Conservation (phyloP, 2,888 invertebrate species). For the Ichneumoninae sp. region DNA sequence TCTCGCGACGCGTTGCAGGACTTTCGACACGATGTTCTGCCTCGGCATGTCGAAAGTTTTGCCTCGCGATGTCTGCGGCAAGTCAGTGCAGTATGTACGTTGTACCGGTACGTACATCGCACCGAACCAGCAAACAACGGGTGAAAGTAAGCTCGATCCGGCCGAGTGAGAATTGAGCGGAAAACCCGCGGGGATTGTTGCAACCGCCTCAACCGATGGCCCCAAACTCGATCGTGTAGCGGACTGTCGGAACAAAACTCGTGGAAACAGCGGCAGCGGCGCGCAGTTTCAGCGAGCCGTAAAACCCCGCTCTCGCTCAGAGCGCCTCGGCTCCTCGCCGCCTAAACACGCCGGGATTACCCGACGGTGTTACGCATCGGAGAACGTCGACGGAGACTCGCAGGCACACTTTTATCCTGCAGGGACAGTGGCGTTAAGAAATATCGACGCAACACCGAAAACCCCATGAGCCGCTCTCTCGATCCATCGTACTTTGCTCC, state of each 20-base stretch:
- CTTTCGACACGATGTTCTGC: not conserved
- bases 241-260: not conserved
- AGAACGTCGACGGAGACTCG: conserved; percentile 38
- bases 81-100: not conserved
- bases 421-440: not conserved
- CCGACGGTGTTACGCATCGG: conserved; percentile 45
- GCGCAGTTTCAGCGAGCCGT: conserved; percentile 54
- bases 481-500: conserved; percentile 34
- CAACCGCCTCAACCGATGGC: conserved; percentile 35
- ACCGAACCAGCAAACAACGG: conserved; percentile 39
- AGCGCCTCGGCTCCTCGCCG: conserved; percentile 1
- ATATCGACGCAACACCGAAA: conserved; percentile 8
- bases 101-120: conserved; percentile 3
- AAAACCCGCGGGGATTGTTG: conserved; percentile 55
- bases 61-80: not conserved
- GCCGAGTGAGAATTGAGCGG: conserved; percentile 63
- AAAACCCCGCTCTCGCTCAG: conserved; percentile 20
- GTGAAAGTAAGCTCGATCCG: conserved; percentile 64
- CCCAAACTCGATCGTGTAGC: conserved; percentile 31
- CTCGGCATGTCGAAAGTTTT: conserved; percentile 15
- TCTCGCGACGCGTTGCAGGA: conserved; percentile 6
- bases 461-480: not conserved
- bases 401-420: not conserved
- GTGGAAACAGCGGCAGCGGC: conserved; percentile 16
- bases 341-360: conserved; percentile 29